These are phyloP conservation scores for Pseudolaguvia tuberculata DNA, from an alignment of 2,113 vertebrate genomes.

Conservation along the genomic window DNA sequence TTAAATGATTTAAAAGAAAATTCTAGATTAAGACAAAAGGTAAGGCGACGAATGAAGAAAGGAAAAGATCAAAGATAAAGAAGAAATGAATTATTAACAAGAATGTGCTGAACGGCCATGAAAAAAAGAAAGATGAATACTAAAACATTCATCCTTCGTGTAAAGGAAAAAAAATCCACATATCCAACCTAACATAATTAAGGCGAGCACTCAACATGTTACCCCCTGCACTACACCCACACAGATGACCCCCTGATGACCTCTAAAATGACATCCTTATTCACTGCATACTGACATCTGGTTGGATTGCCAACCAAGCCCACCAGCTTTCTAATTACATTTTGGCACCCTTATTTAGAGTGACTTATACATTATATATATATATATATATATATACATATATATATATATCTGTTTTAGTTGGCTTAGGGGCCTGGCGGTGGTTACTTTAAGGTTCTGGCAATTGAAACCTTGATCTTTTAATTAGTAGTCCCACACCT, in stretches of 20 bases:
- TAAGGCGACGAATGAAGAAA: slow-evolving; percentile 51
- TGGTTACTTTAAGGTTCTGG: too few relatives aligned
- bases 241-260: neutral
- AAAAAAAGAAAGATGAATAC: neutral
- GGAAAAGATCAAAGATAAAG: slow-evolving; percentile 60
- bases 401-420: too few relatives aligned
- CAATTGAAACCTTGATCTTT: too few relatives aligned
- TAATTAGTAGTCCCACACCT: too few relatives aligned
- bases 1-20: slow-evolving; percentile 12
- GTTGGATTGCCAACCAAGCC: slow-evolving; percentile 3
- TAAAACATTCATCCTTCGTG: neutral
- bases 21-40: slow-evolving; percentile 41
- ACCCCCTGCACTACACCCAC: neutral
- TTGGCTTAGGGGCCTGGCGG: too few relatives aligned
- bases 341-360: neutral
- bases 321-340: neutral
- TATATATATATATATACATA: too few relatives aligned
- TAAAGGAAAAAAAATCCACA: neutral
- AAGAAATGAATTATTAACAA: slow-evolving; percentile 63
- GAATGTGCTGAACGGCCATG: slow-evolving; percentile 35
- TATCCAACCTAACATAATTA: slow-evolving; percentile 17
- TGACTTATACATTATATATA: too few relatives aligned
- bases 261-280: neutral
- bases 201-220: neutral
- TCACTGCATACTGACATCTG: neutral